A percentile compares a stretch with the other conserved stretches of the same genome.
Evolutionary conservation across 2,113 vertebrate genomes (phyloP).

Genomic region (Uropsilus gracilis): DNA sequence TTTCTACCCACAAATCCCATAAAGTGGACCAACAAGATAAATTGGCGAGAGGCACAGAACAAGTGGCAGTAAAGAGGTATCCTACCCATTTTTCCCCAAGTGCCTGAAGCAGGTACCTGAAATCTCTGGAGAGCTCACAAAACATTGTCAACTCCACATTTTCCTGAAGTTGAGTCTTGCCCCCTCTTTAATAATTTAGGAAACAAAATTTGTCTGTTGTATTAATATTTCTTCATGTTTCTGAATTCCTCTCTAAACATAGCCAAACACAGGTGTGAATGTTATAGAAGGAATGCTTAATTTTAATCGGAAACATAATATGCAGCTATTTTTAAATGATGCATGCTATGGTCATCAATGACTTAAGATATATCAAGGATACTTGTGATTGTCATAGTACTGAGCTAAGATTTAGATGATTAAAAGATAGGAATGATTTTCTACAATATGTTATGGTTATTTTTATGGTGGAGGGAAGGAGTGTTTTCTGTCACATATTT

Average conservation of each 20-base stretch:
- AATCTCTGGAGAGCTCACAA: background rate
- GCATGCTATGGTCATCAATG: background rate
- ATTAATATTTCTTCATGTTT: background rate
- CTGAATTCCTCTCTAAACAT: background rate
- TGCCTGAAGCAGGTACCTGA: background rate
- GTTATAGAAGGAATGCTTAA: background rate
- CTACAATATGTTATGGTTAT: background rate
- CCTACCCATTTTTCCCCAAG: rapidly evolving
- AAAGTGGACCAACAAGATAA: background rate
- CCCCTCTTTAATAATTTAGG: background rate
- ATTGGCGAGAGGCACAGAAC: background rate
- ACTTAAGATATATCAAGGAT: background rate
- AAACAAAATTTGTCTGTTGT: background rate
- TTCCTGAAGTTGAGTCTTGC: background rate
- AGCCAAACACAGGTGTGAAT: background rate
- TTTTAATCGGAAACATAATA: background rate
- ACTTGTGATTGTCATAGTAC: background rate
- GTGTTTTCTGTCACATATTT: background rate
- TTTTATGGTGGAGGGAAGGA: background rate
- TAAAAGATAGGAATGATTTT: background rate
- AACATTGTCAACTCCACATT: background rate
- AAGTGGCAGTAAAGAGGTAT: background rate
- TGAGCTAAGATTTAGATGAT: background rate
- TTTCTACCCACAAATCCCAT: background rate
- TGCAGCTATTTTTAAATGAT: background rate